phyloP scores from a whole-genome alignment of 2,888 invertebrate genomes.

The Aspidapion aeneum region DNA sequence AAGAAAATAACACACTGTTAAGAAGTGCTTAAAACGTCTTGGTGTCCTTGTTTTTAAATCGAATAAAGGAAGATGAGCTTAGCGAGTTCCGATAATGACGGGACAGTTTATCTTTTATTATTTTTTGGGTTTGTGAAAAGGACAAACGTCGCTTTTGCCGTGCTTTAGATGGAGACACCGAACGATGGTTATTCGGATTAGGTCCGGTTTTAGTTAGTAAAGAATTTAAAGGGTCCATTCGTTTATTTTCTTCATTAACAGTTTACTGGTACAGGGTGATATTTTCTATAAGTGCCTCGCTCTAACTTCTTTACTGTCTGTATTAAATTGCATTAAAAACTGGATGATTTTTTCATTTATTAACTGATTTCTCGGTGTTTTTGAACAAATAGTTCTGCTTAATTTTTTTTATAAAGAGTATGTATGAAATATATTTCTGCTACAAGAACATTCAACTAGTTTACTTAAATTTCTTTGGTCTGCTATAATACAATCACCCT shows the following conservation, averaged over 20 bases:
- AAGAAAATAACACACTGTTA: background rate
- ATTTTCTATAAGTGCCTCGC: too few relatives aligned
- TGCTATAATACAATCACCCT: too few relatives aligned
- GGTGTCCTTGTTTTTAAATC: constrained; percentile 12
- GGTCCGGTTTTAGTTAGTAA: constrained; percentile 37
- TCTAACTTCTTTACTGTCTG: too few relatives aligned
- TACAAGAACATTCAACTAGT: too few relatives aligned
- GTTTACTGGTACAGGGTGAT: constrained; percentile 28
- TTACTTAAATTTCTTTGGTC: too few relatives aligned
- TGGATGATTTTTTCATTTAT: too few relatives aligned
- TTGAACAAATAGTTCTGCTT: too few relatives aligned
- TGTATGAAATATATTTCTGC: too few relatives aligned
- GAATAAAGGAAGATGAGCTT: constrained; percentile 17
- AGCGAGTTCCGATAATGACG: constrained; percentile 20
- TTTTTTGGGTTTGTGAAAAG: constrained; percentile 13
- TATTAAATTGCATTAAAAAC: too few relatives aligned
- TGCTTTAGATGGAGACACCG: constrained; percentile 17
- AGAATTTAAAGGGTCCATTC: constrained; percentile 37
- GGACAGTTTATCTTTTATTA: constrained; percentile 26
- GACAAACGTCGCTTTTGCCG: background rate
- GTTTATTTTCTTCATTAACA: constrained; percentile 39
- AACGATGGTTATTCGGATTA: constrained; percentile 34
- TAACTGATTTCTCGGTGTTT: too few relatives aligned
- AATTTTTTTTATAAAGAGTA: too few relatives aligned
- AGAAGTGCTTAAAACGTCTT: background rate